phyloP scores from a whole-genome alignment of 2,113 vertebrate genomes.

The Rynchops niger region DNA sequence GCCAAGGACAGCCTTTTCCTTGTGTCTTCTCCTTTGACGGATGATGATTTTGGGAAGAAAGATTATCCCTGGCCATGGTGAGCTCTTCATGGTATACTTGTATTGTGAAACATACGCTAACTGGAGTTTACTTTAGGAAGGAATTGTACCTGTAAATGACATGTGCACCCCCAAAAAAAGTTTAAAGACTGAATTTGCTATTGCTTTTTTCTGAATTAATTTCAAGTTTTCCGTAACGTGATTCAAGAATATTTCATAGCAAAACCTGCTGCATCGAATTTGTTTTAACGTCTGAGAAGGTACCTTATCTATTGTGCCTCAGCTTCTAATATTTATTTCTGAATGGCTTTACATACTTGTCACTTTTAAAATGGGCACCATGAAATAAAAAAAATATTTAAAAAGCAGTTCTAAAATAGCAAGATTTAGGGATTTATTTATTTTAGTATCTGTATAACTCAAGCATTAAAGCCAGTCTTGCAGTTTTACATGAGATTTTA shows the following conservation, averaged over 20 bases:
- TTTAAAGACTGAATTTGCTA: not conserved
- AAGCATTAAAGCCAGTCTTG: not conserved
- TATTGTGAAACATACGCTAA: not conserved
- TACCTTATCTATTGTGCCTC: not conserved
- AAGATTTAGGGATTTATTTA: not conserved
- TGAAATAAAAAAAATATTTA: not conserved
- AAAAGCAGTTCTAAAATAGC: not conserved
- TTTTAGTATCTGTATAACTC: not conserved
- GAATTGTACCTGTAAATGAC: not conserved
- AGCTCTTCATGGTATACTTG: constrained; percentile 19
- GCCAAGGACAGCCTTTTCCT: constrained; percentile 93
- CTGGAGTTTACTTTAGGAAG: not conserved
- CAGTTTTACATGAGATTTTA: not conserved
- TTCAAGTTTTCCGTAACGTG: not conserved
- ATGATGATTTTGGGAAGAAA: constrained; percentile 90
- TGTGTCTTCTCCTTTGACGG: constrained; percentile 85
- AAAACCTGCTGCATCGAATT: not conserved
- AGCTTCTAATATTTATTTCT: not conserved
- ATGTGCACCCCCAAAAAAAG: not conserved
- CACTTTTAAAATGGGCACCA: not conserved
- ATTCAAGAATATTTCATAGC: not conserved
- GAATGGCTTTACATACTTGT: not conserved
- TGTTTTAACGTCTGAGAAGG: not conserved
- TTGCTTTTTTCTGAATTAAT: not conserved
- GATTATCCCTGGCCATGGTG: constrained; percentile 96